Evolutionary conservation across 2,113 vertebrate genomes (phyloP).

Genomic region (Hippopotamus amphibius): DNA sequence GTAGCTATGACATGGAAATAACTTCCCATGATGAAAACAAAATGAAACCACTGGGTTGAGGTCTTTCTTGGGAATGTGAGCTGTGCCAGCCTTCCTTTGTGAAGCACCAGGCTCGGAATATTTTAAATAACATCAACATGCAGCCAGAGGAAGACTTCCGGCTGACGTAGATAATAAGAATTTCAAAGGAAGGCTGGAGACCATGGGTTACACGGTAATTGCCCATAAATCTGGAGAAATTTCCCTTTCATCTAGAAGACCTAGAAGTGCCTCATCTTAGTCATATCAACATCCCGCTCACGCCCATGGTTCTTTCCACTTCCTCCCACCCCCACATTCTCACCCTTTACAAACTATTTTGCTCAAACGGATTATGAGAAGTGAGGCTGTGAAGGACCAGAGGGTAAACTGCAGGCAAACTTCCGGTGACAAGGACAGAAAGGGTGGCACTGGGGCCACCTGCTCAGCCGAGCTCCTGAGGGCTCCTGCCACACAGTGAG

Average conservation of each 20-base stretch:
- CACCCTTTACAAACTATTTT: neutral
- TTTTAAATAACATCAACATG: neutral
- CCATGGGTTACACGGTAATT: neutral
- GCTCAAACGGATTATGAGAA: neutral
- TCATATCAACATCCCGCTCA: neutral
- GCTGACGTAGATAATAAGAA: neutral
- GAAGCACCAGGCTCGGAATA: neutral
- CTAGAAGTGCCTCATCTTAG: neutral
- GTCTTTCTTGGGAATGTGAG: neutral
- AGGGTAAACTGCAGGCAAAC: neutral
- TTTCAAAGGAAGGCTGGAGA: no score
- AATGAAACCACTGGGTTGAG: neutral
- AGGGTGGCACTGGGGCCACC: neutral
- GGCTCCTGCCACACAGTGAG: neutral
- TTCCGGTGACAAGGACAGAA: neutral
- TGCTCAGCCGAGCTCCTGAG: neutral
- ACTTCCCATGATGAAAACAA: neutral
- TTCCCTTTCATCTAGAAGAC: neutral
- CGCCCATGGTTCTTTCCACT: neutral
- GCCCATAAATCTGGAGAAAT: neutral
- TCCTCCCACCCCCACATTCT: neutral
- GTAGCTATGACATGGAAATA: slow-evolving; percentile 19
- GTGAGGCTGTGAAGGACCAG: neutral
- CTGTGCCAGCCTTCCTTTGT: neutral
- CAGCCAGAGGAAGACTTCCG: neutral